Evolutionary conservation across 2,888 invertebrate genomes (phyloP).

Genomic region (Heteropelma amictum): DNA sequence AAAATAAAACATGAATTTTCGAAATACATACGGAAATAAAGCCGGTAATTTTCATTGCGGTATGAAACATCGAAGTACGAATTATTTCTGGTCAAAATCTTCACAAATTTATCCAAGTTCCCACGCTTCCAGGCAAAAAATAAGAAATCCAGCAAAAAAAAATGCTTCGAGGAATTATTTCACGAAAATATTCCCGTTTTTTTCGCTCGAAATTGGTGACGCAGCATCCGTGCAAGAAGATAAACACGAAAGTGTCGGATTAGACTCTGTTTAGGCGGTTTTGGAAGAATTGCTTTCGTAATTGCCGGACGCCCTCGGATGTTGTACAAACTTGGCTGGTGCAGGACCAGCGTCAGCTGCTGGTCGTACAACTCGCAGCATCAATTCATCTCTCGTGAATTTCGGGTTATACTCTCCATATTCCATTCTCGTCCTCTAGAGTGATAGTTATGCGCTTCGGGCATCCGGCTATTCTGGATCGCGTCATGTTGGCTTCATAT

Average conservation of each 20-base stretch:
- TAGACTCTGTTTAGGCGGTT: not conserved
- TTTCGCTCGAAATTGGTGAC: no score
- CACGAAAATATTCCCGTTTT: no score
- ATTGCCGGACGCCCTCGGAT: conserved; percentile 13
- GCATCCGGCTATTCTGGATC: conserved; percentile 69
- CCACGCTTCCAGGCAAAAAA: no score
- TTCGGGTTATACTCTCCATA: conserved; percentile 24
- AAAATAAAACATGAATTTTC: no score
- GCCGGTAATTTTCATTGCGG: no score
- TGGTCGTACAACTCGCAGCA: conserved; percentile 22
- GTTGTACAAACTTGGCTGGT: conserved; percentile 46
- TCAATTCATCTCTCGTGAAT: conserved; percentile 16
- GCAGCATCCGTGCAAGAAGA: no score
- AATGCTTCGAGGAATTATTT: no score
- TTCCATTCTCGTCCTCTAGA: conserved; percentile 22
- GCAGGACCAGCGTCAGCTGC: conserved; percentile 56
- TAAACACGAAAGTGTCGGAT: not conserved
- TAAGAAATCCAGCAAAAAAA: no score
- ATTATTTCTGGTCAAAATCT: no score
- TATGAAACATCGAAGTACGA: no score
- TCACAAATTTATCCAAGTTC: no score
- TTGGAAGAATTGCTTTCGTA: not conserved
- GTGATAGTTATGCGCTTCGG: conserved; percentile 67
- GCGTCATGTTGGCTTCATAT: conserved; percentile 74
- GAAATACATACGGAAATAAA: no score